Evolutionary conservation across 92 coral and sea anemone species (phyloP), one percentile per base, ranked within the genome.

Genomic region (Ricordea florida): DNA sequence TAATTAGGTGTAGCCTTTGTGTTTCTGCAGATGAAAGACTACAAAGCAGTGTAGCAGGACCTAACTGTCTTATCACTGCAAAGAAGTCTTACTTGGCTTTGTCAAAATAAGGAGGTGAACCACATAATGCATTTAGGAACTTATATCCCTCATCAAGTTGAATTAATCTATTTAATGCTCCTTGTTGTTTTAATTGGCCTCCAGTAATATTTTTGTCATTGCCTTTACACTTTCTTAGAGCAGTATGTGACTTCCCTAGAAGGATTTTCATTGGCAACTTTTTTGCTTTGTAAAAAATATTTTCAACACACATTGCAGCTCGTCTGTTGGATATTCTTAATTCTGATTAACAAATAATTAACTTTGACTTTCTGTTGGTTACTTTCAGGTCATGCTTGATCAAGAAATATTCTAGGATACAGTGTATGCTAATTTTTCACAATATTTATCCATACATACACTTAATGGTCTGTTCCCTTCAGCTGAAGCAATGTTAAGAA

Each of bases 311-410:
- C n/a, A n/a, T n/a, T n/a, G n/a, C n/a, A n/a, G n/a, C n/a, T n/a
- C n/a, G 3, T 18, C 46, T 26, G 22, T 27, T 32, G 0, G 74
- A 35, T 31, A 57, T 31, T 15, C 74, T 2, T 5, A 74, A 18
- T 3, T 77, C 83, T 28, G 83, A 77, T 67, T 77, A 66, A 23
- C 78, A 77, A 0, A 77, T 77, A n/a, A n/a, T n/a, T n/a, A n/a
- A n/a, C n/a, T n/a, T n/a, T n/a, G n/a, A n/a, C n/a, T n/a, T n/a
- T n/a, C n/a, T n/a, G n/a, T 6, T 44, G 0, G 0, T 65, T 66
- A 40, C 65, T 66, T 7, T 65, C 46, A 23, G 82, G 62, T 32
- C 82, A 31, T 65, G 41, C 41, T 28, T 65, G 61, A 14, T 78
- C 82, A 22, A 44, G 43, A 33, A 69, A 69, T 69, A 75, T 75